phyloP scores from a whole-genome alignment of 30 jellyfish, hydroid and myxozoan species.

The Aurelia sp. region DNA sequence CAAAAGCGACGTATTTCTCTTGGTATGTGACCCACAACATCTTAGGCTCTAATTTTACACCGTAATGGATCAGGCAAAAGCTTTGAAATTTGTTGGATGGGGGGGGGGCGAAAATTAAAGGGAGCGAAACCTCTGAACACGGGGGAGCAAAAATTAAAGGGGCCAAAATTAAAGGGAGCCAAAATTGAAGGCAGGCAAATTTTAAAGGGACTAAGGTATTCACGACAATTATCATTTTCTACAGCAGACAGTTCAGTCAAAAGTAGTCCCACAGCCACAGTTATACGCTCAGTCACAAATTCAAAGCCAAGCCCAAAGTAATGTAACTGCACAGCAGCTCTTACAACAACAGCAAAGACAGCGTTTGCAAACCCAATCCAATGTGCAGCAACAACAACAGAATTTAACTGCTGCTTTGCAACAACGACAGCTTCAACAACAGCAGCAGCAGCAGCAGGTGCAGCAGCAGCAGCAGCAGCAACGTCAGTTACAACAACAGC shows the following conservation, averaged over 20 bases:
- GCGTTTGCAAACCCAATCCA: constrained; percentile 59
- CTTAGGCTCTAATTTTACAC: too few relatives aligned
- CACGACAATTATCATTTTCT: too few relatives aligned
- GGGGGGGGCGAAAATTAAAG: too few relatives aligned
- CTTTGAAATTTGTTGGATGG: too few relatives aligned
- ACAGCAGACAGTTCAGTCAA: constrained; percentile 51
- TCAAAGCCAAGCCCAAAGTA: constrained; percentile 56
- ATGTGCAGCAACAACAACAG: constrained; percentile 63
- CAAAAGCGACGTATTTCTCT: too few relatives aligned
- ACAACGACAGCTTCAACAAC: constrained; percentile 57
- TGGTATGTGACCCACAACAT: too few relatives aligned
- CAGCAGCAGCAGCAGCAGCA: constrained; percentile 44
- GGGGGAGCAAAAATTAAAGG: too few relatives aligned
- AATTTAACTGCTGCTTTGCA: constrained; percentile 21
- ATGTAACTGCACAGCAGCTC: constrained; percentile 62
- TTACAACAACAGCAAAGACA: constrained; percentile 60
- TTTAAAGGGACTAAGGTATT: too few relatives aligned
- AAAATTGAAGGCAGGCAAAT: too few relatives aligned
- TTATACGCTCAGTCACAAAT: constrained; percentile 54
- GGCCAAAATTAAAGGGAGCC: too few relatives aligned
- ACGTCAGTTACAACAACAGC: constrained; percentile 45
- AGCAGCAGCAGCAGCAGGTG: constrained; percentile 40
- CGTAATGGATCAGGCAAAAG: too few relatives aligned
- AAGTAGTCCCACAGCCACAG: constrained; percentile 61
- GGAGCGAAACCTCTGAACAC: too few relatives aligned